Evolutionary conservation across 37 sponge, comb jelly and placozoan species (phyloP).

Genomic region (Beroe ovata): DNA sequence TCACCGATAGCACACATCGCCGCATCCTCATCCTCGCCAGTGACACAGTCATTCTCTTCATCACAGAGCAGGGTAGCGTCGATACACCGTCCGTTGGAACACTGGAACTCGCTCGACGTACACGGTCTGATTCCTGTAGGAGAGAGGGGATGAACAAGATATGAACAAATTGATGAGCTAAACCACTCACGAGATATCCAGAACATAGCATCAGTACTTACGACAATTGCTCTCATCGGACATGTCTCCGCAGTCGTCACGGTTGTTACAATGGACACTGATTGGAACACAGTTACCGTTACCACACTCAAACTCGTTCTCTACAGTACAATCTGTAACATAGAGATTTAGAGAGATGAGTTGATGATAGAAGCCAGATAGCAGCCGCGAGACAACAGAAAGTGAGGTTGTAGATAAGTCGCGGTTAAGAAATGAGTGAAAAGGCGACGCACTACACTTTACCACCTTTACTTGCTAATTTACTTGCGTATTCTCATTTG

Average conservation of each 20-base stretch:
- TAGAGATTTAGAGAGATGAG: too few relatives aligned
- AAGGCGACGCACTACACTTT: too few relatives aligned
- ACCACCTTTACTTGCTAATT: too few relatives aligned
- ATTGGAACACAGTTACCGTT: background rate
- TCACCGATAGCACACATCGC: background rate
- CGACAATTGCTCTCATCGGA: background rate
- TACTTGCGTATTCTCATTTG: too few relatives aligned
- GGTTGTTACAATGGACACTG: background rate
- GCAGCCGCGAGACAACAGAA: too few relatives aligned
- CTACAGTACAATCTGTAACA: background rate
- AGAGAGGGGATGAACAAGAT: background rate
- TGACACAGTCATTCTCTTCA: slow-evolving; percentile 1
- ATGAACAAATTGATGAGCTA: background rate
- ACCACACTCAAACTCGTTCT: background rate
- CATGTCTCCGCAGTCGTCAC: slow-evolving; percentile 13
- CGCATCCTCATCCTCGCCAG: background rate
- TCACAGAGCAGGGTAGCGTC: slow-evolving; percentile 35
- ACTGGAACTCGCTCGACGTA: background rate
- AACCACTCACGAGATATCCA: too few relatives aligned
- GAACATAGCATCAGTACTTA: background rate
- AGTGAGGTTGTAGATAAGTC: too few relatives aligned
- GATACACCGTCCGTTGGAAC: slow-evolving; percentile 30
- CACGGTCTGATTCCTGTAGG: background rate
- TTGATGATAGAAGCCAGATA: too few relatives aligned
- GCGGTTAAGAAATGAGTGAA: too few relatives aligned